Evolutionary conservation across 2,888 invertebrate species (phyloP), one percentile per base, ranked within the genome.

Genomic region (Atethmia centrago): DNA sequence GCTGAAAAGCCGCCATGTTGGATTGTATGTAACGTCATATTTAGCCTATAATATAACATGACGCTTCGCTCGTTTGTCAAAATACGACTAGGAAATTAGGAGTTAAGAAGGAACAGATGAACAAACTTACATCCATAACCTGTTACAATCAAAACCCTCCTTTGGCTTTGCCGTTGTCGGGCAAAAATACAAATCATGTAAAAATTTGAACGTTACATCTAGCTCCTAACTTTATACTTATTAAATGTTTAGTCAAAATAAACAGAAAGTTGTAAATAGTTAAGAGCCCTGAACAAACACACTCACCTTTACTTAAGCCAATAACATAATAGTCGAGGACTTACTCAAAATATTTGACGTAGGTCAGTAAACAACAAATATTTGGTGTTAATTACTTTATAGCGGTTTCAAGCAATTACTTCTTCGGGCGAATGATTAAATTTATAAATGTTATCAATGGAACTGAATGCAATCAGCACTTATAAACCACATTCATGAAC

Each of bases 291-390:
- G 47, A 72, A 65, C 66, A 51, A 66, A 77, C 73, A 74, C 28
- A 25, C 47, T 42, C 40, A 56, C 77, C 67, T 79, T 86, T 67
- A 53, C 49, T 28, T 51, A 53, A 45, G 31, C 66, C 83, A 85
- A 86, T 74, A 86, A 71, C 25, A 47, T 81, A 77, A 74, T 66
- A 53, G 75, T 49, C 36, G 51, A 36, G 53, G 25, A 55, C 49
- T 59, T 28, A 10, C 56, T 59, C 8, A 28, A 77, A 83, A 80
- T 80, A 83, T 81, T 81, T 83, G 61, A 74, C 47, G 55, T 28
- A 36, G 42, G 40, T 25, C 25, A 47, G 63, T 64, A 25, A 67
- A 74, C 56, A 67, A 67, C 36, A 14, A 68, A 58, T 66, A 66
- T 74, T 59, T 40, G 69, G 62, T 51, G 31, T 45, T 62, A 67